Base-by-base conservation (phyloP, 1,140 invertebrate species). In the Halyomorpha halys region DNA sequence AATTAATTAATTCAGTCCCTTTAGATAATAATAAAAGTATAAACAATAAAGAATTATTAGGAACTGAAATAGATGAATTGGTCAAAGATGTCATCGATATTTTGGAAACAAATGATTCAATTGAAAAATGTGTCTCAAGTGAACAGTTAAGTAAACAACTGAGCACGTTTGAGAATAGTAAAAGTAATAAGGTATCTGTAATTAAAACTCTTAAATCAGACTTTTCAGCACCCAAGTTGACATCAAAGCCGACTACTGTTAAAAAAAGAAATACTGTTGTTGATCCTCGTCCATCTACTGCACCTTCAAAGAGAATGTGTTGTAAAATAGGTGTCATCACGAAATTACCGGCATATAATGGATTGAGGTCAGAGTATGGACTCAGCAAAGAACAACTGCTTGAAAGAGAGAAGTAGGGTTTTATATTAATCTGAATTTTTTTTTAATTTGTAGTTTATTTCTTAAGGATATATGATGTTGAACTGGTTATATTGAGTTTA, bases 361-460 rank as follows among this genome's bases (percentile, higher is more conserved):
- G 71, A 16, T 65, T 71, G 3, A 59, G 68, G 11, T 71, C 71
- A 13, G 70, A 70, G 56, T 72, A 72, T 60, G 71, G 71, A 14
- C 61, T 72, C 13, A 69, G 65, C 44, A 69, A 68, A 0, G 71
- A 72, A 51, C 70, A 71, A 47, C 65, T 72, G 0, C 51, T 66
- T 44, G 69, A 72, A 27, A 67, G 70, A 27, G 70, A 70, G 66
- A 71, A 66, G 70, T 71, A 66, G 49, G 30, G 39, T 25, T 49
- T 23, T 39, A 11, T 39, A 39, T 39, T 39, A 39, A 39, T 39
- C 13, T 39, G 6, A 39, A 13, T 39, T 39, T 39, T 13, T 39
- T n/a, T n/a, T n/a, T n/a, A n/a, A n/a, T n/a, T n/a, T n/a, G n/a
- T n/a, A n/a, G n/a, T n/a, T n/a, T n/a, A n/a, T n/a, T n/a, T n/a